Base-by-base conservation (phyloP, 2,888 invertebrate genomes). In the Conistra vaccinii region DNA sequence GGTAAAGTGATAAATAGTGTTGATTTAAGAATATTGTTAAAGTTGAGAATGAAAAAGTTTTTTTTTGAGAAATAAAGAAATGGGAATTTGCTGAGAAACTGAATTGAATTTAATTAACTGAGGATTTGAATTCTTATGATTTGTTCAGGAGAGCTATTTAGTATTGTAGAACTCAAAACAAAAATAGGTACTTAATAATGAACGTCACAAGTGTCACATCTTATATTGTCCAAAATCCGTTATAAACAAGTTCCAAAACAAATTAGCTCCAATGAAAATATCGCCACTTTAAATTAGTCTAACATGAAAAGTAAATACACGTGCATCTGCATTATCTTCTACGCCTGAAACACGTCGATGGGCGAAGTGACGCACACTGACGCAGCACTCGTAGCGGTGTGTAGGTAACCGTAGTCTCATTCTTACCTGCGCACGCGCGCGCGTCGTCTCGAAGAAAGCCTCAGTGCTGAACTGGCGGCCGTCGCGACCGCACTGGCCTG, bases 391-490 rank as follows among this genome's bases (percentile, higher is more conserved):
- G 68, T 80, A 85, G 81, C 84, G 83, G 87, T 90, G 92, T 91
- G 92, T 90, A 89, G 88, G 91, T 92, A 88, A 88, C 90, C 91
- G 93, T 92, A 93, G 92, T 93, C 92, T 92, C 92, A 92, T 93
- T 94, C 93, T 94, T 94, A 92, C 91, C 92, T 84, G 91, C 91
- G 96, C 95, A 94, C 91, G 89, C 89, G 93, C 93, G 91, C 93
- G 90, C 92, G 91, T 91, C 90, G 88, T 92, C 94, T 93, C 90
- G 90, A 95, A 95, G 95, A 95, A 95, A 96, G 94, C 94, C 94
- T 94, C 94, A 96, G 95, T 95, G 93, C 93, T 95, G 93, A 95
- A 92, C 91, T 95, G 95, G 96, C 96, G 95, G 96, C 94, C 95
- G 94, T 89, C 89, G 91, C 91, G 94, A 93, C 89, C 94, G 95